Percentiles rank a stretch among this genome's conserved stretches.
Evolutionary conservation across 2,113 vertebrate genomes (phyloP).

Genomic region (Brachypodius melanocephalos): DNA sequence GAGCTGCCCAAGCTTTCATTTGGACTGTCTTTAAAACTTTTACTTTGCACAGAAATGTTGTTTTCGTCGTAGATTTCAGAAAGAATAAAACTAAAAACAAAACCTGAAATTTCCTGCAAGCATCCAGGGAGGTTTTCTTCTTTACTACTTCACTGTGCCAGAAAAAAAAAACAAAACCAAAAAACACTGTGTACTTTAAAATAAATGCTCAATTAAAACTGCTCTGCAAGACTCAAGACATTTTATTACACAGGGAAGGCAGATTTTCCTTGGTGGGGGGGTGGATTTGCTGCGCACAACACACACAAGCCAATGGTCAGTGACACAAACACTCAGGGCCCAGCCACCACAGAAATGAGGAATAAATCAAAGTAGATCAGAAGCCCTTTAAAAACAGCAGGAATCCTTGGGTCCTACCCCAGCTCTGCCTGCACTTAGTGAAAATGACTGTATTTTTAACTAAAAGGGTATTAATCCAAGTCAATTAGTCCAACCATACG

Average conservation of each 20-base stretch:
- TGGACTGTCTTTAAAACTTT: neutral
- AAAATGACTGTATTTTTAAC: neutral
- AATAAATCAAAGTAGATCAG: neutral
- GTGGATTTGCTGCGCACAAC: neutral
- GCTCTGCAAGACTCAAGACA: neutral
- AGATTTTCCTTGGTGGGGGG: neutral
- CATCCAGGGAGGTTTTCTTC: neutral
- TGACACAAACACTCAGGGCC: neutral
- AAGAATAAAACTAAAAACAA: neutral
- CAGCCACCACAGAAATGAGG: neutral
- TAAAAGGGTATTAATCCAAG: slow-evolving; percentile 1
- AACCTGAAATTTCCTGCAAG: neutral
- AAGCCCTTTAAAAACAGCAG: neutral
- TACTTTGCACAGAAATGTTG: neutral
- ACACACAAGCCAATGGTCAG: accelerated
- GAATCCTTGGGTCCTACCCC: neutral
- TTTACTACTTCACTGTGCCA: neutral
- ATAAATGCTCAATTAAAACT: neutral
- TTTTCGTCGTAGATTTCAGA: neutral
- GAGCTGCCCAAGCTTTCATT: neutral
- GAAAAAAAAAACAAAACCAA: too few species aligned
- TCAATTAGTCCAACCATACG: neutral
- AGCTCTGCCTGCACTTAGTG: neutral
- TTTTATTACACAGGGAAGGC: neutral
- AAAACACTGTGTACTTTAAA: neutral